Conservation (phyloP, 2,797 vertebrate species). For the Kryptopterus vitreolus region DNA sequence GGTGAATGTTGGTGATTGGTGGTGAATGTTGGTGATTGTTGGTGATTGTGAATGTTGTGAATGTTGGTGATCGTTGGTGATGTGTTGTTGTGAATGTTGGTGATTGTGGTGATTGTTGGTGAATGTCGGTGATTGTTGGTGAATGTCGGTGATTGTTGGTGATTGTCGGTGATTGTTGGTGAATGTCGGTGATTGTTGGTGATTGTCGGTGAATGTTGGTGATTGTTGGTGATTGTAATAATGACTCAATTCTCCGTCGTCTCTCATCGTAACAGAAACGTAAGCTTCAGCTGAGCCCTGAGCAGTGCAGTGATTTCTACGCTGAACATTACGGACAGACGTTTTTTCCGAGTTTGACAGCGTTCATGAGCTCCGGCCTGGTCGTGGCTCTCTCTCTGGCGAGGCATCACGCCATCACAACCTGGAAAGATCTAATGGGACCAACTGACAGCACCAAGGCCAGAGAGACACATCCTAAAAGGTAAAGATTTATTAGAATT, state of each 20-base stretch:
- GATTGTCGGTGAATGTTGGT: too few relatives aligned
- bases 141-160: too few relatives aligned
- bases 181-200: too few relatives aligned
- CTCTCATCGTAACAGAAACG: conserved; percentile 72
- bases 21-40: too few relatives aligned
- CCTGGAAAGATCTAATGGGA: conserved; percentile 89
- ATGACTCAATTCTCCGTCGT: not conserved
- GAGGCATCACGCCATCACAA: conserved; percentile 77
- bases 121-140: too few relatives aligned
- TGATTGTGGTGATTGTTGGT: too few relatives aligned
- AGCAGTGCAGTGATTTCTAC: conserved; percentile 95
- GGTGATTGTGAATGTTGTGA: too few relatives aligned
- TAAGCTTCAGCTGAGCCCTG: conserved; percentile 85
- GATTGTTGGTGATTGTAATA: too few relatives aligned
- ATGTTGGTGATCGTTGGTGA: too few relatives aligned
- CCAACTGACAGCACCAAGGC: conserved; percentile 80
- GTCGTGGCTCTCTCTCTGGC: conserved; percentile 82
- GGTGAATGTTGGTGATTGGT: too few relatives aligned
- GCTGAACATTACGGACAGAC: conserved; percentile 86
- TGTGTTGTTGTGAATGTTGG: too few relatives aligned
- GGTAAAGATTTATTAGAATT: conserved; percentile 72
- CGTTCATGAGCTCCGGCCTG: conserved; percentile 94
- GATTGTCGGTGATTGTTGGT: too few relatives aligned
- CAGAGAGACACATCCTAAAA: conserved; percentile 81
- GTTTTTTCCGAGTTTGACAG: conserved; percentile 88